Evolutionary conservation across 2,797 vertebrate species (phyloP).

Genomic region (Xyrichtys novacula): DNA sequence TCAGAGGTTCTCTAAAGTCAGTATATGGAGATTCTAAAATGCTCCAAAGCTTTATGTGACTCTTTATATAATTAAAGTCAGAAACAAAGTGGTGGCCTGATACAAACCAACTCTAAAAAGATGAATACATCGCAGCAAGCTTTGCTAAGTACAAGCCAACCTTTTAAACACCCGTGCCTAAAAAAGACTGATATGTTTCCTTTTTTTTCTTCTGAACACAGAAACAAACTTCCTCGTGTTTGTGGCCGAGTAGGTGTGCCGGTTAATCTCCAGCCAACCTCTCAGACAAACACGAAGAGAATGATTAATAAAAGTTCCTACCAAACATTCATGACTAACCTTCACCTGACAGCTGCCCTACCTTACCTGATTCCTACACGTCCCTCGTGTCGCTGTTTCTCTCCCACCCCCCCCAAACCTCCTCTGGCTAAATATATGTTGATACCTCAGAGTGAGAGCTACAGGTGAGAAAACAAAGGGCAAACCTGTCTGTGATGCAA

Average conservation of each 20-base stretch:
- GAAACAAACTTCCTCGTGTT: neutral
- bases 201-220: neutral
- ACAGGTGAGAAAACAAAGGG: constrained; percentile 25
- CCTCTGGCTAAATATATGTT: neutral
- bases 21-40: too few relatives aligned
- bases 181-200: too few relatives aligned
- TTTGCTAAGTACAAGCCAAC: too few relatives aligned
- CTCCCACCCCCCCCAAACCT: neutral
- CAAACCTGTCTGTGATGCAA: constrained; percentile 47
- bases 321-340: neutral
- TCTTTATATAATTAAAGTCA: too few relatives aligned
- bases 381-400: neutral
- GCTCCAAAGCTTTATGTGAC: too few relatives aligned
- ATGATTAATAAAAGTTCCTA: neutral
- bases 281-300: constrained; percentile 13
- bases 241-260: constrained; percentile 11
- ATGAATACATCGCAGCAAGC: too few relatives aligned
- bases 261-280: constrained; percentile 14
- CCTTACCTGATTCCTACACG: neutral
- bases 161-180: too few relatives aligned
- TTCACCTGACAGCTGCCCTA: constrained; percentile 16
- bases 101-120: too few relatives aligned
- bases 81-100: too few relatives aligned
- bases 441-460: constrained; percentile 4
- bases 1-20: too few relatives aligned